Conservation (phyloP, 2,888 invertebrate genomes). For the Thera obeliscata region DNA sequence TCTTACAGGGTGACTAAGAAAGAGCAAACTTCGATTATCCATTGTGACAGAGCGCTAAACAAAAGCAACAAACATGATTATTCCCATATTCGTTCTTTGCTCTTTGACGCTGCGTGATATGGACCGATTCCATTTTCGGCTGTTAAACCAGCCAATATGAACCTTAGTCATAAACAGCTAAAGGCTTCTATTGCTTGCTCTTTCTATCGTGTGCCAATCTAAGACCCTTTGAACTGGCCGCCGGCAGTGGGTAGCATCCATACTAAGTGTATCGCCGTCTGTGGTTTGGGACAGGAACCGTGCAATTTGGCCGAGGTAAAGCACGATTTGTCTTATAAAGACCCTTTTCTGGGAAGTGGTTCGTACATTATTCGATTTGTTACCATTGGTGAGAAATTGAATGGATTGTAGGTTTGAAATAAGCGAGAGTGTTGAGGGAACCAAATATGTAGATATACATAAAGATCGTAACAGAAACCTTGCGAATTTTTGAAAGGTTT, state of each 20-base stretch:
- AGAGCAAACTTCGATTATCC: not conserved
- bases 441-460: no score
- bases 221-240: conserved; percentile 74
- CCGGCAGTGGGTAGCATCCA: conserved; percentile 53
- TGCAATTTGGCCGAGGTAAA: conserved; percentile 63
- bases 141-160: conserved; percentile 6
- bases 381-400: conserved; percentile 29
- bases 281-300: conserved; percentile 60
- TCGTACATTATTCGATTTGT: conserved; percentile 35
- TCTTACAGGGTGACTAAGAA: no score
- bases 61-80: conserved; percentile 56
- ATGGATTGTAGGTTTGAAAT: conserved; percentile 19
- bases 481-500: no score
- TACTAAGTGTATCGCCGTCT: conserved; percentile 33
- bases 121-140: conserved; percentile 20
- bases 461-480: no score
- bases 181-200: conserved; percentile 29
- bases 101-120: conserved; percentile 53
- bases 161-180: conserved; percentile 13
- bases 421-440: not conserved
- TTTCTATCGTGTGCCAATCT: conserved; percentile 51
- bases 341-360: conserved; percentile 52
- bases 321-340: conserved; percentile 62
- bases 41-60: conserved; percentile 29
- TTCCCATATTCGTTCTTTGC: conserved; percentile 75